A percentile compares a stretch with the other conserved stretches of the same genome.
Conservation (phyloP, 2,888 invertebrate species). For the Scaptomyza polygonia region DNA sequence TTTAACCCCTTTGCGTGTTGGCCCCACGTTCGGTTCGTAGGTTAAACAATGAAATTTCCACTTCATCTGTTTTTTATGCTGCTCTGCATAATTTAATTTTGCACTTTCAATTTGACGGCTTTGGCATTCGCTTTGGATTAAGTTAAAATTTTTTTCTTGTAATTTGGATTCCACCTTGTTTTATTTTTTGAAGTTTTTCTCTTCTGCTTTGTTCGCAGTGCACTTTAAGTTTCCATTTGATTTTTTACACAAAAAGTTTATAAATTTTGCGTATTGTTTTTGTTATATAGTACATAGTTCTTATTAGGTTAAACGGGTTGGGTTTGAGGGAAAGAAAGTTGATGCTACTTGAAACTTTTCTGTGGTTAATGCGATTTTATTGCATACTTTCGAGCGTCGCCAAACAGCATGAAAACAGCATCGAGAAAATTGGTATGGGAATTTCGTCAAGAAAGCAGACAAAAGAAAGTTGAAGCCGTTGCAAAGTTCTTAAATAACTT, state of each 20-base stretch:
- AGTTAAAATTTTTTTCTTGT: slow-evolving; percentile 35
- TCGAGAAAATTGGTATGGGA: slow-evolving; percentile 1
- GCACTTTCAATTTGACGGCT: slow-evolving; percentile 65
- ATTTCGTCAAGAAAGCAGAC: slow-evolving; percentile 19
- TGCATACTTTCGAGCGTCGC: slow-evolving; percentile 65
- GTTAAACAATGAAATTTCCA: slow-evolving; percentile 79
- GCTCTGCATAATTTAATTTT: slow-evolving; percentile 78
- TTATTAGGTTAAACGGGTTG: slow-evolving; percentile 21
- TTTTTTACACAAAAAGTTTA: slow-evolving; percentile 39
- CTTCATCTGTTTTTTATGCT: slow-evolving; percentile 80
- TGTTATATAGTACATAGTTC: slow-evolving; percentile 17
- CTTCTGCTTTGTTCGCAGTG: slow-evolving; percentile 7
- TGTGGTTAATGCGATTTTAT: slow-evolving; percentile 69
- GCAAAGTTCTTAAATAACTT: slow-evolving; percentile 50
- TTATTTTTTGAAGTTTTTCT: slow-evolving; percentile 9
- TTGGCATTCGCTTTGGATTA: slow-evolving; percentile 33
- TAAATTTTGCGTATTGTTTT: slow-evolving; percentile 14
- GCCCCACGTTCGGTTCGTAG: slow-evolving; percentile 59
- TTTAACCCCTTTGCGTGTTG: not conserved
- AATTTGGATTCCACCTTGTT: slow-evolving; percentile 5
- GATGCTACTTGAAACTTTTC: slow-evolving; percentile 44
- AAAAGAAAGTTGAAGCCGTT: slow-evolving; percentile 38
- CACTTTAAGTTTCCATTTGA: not conserved
- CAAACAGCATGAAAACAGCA: slow-evolving; percentile 22
- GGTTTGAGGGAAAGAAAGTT: not conserved